Base-by-base conservation (phyloP, 2,888 invertebrate genomes). In the Conistra vaccinii region DNA sequence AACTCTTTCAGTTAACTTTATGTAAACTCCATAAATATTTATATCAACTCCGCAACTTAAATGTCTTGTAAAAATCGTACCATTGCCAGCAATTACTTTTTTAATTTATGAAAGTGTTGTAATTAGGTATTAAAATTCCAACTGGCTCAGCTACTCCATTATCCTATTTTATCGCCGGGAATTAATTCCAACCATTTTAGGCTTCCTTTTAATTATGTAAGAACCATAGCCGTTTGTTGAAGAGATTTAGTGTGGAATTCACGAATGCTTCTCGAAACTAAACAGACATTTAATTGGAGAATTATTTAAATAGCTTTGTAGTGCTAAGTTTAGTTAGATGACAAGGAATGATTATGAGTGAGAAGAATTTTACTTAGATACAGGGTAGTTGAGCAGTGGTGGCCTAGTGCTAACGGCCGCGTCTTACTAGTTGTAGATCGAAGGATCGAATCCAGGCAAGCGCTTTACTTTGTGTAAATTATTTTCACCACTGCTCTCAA, bases 101-200 rank as follows among this genome's bases (percentile, higher is more conserved):
- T 58, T n/a, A 3, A 72, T n/a, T 60, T 69, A 51, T 9, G 35
- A 74, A 69, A 71, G 51, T 63, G 69, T 61, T 68, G 66, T 80
- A 79, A 81, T 85, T 57, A 76, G 73, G 70, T 69, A 80, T 75
- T 83, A 80, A 87, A 81, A 86, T 85, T 78, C 81, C 65, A 68
- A 73, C 74, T 29, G 67, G 62, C 71, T 73, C 45, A 60, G 70
- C 9, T 51, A 73, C 73, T 87, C 48, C 71, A 78, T 87, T 84
- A 84, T 77, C 61, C 60, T 76, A 75, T 78, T 80, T 76, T 84
- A 82, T 72, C 61, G 63, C 57, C 29, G 14, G 42, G 48, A 83
- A 81, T 80, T 26, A 67, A 82, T 80, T 76, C 26, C 26, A 65
- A 68, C 69, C 69, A 78, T 75, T 85, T 83, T n/a, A 61, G 57